Conservation (phyloP, 2,888 invertebrate species). For the Stenoptilia bipunctidactyla region DNA sequence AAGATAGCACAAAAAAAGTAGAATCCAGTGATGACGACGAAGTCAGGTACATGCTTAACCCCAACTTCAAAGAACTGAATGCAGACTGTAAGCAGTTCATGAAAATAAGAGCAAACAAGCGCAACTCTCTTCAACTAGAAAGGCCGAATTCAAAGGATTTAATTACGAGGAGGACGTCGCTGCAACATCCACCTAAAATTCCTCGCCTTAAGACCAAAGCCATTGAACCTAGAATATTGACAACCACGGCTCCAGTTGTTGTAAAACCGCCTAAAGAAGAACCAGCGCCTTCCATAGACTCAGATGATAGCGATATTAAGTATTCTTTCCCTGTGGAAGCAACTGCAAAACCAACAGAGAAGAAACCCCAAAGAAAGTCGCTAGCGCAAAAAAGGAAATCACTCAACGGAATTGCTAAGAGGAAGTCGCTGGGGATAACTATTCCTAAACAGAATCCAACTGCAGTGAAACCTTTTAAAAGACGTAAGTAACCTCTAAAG, state of each 20-base stretch:
- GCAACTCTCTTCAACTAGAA: slow-evolving; percentile 52
- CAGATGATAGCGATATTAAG: slow-evolving; percentile 58
- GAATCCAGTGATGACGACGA: slow-evolving; percentile 55
- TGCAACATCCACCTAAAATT: slow-evolving; percentile 52
- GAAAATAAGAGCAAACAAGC: slow-evolving; percentile 47
- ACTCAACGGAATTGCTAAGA: slow-evolving; percentile 40
- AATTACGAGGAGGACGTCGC: slow-evolving; percentile 43
- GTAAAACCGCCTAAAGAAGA: slow-evolving; percentile 27
- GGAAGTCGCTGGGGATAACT: slow-evolving; percentile 42
- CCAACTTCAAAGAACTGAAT: slow-evolving; percentile 34
- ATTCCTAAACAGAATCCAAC: slow-evolving; percentile 28
- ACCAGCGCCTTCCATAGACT: slow-evolving; percentile 37
- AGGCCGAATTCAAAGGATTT: slow-evolving; percentile 50
- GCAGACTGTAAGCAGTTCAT: slow-evolving; percentile 39
- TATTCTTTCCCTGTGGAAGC: slow-evolving; percentile 49
- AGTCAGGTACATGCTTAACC: slow-evolving; percentile 56
- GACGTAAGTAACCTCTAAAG: slow-evolving; percentile 61
- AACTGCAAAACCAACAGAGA: slow-evolving; percentile 19
- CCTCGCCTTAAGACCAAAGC: slow-evolving; percentile 43
- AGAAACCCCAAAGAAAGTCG: slow-evolving; percentile 28
- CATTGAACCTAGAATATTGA: slow-evolving; percentile 23
- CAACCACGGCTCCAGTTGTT: slow-evolving; percentile 11
- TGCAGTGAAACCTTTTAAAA: slow-evolving; percentile 34
- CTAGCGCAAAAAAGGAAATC: slow-evolving; percentile 41
- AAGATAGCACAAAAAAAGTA: slow-evolving; percentile 19